These are phyloP conservation scores for Drosophila rufa DNA, from an alignment of 1,140 invertebrate species.

Conservation along the genomic window DNA sequence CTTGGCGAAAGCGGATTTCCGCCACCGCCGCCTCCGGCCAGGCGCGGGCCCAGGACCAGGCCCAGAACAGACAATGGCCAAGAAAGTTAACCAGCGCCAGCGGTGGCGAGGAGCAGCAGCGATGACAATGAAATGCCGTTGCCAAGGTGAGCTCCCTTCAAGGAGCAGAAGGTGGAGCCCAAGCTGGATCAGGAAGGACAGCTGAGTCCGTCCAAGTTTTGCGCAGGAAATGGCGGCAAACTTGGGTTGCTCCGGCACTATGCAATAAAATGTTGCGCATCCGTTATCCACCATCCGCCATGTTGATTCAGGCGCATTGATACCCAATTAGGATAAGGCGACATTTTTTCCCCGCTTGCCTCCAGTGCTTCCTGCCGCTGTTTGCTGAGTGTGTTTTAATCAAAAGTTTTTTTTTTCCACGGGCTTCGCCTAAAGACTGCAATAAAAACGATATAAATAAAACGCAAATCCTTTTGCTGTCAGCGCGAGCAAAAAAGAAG, in stretches of 20 bases:
- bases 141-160: conserved; percentile 43
- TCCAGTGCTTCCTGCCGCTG: conserved; percentile 15
- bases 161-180: conserved; percentile 8
- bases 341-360: conserved; percentile 39
- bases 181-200: conserved; percentile 17
- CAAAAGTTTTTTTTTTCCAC: conserved; percentile 64
- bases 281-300: conserved; percentile 32
- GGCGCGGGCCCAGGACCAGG: conserved; percentile 4
- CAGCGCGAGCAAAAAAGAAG: conserved; percentile 25
- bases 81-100: conserved; percentile 70
- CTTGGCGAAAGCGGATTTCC: conserved; percentile 77
- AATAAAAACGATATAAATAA: conserved; percentile 78
- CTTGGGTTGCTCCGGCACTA: conserved; percentile 49
- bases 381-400: conserved; percentile 77
- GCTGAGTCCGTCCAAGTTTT: conserved; percentile 44
- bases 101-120: conserved; percentile 8
- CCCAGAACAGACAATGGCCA: conserved; percentile 62
- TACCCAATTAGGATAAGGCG: conserved; percentile 83
- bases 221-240: conserved; percentile 63
- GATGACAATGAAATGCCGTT: conserved; percentile 76
- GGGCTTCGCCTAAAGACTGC: conserved; percentile 49
- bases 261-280: conserved; percentile 82
- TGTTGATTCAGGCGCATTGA: conserved; percentile 80
- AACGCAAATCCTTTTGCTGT: conserved; percentile 74
- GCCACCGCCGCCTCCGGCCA: conserved; percentile 6